Evolutionary conservation across 1,140 invertebrate genomes (phyloP), one percentile per base, ranked within the genome.

Genomic region (Pseudomyrmex cubaensis): DNA sequence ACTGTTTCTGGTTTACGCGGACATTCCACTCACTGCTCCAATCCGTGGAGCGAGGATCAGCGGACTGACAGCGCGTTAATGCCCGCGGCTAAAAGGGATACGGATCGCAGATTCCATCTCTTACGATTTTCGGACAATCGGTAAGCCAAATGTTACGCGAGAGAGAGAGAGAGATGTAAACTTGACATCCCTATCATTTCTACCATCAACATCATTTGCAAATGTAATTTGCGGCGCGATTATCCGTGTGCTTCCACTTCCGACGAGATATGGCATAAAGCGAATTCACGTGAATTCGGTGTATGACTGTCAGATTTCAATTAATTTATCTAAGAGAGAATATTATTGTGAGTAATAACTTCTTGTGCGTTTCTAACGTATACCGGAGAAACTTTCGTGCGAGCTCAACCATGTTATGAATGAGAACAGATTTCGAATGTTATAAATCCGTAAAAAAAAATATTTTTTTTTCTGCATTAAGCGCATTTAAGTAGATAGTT

Each of bases 1-100:
- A 88, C 83, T 88, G 75, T 83, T 52, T 64, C 72, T 70, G 64
- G 84, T 84, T 89, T 88, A 84, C 80, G 63, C 72, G 63, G 59
- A 72, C 74, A 64, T 75, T 78, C 52, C 84, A 85, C 86, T 88
- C 17, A 82, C 66, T 17, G 50, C 52, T 82, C 63, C 64, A 82
- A 82, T 82, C 77, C 78, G 75, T 35, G 54, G 72, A 83, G 59
- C 80, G 50, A 70, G 86, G 84, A 83, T 88, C 87, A 76, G 78
- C 57, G 87, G 69, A 82, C 86, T 17, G 69, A 56, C 64, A 62
- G 57, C 52, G 72, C 70, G 78, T 89, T 89, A 89, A 88, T 84
- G 59, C 62, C 52, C 63, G 62, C 50, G 63, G 59, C 70, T 83
- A 57, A 78, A 84, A 87, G 74, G 78, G 61, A 88, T 69, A 72